Evolutionary conservation across 2,113 vertebrate genomes (phyloP).

Genomic region (Gila orcuttii): DNA sequence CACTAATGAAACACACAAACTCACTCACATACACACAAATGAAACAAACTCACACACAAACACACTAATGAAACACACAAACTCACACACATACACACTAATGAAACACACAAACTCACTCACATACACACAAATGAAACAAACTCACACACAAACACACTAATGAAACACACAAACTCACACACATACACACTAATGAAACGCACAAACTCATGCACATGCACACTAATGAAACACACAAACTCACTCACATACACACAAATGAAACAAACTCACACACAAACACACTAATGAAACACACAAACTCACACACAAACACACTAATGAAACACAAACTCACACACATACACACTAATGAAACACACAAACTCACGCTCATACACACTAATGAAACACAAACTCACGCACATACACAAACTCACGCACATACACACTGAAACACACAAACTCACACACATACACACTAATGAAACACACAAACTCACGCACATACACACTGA

Average conservation of each 20-base stretch:
- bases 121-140: slow-evolving; percentile 58
- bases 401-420: background rate
- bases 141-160: slow-evolving; percentile 46
- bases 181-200: slow-evolving; percentile 58
- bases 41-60: background rate
- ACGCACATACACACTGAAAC: slow-evolving; percentile 46
- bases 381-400: slow-evolving; percentile 58
- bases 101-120: slow-evolving; percentile 39
- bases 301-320: background rate
- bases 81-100: slow-evolving; percentile 49
- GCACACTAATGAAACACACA: slow-evolving; percentile 58
- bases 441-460: too few species aligned
- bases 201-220: background rate
- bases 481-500: slow-evolving; percentile 49
- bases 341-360: slow-evolving; percentile 57
- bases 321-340: slow-evolving; percentile 58
- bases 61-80: slow-evolving; percentile 57
- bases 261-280: slow-evolving; percentile 45
- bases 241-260: slow-evolving; percentile 46
- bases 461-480: background rate
- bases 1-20: background rate
- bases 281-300: slow-evolving; percentile 58
- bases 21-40: slow-evolving; percentile 57
- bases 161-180: slow-evolving; percentile 56
- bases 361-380: background rate